A percentile compares a stretch with the other conserved stretches of the same genome.
Conservation (phyloP, 2,113 vertebrate species). For the Melanerpes aurifrons region DNA sequence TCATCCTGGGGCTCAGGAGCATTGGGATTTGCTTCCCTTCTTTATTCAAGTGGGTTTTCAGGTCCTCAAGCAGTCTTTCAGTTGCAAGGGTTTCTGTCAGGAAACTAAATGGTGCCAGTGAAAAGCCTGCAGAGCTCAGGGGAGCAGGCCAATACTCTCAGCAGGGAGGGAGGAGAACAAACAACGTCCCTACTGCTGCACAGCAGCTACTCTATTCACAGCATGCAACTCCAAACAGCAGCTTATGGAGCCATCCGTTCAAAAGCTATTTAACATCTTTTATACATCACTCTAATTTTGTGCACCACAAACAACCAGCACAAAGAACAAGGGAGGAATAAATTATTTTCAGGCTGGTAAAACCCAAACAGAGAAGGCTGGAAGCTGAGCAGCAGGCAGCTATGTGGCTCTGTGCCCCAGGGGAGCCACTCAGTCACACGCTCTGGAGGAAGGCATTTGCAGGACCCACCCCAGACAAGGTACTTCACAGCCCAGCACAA, state of each 20-base stretch:
- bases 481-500: background rate
- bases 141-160: background rate
- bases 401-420: rapidly evolving
- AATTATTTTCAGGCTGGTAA: background rate
- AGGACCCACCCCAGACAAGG: background rate
- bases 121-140: background rate
- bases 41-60: background rate
- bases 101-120: background rate
- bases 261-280: background rate
- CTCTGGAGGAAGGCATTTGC: rapidly evolving
- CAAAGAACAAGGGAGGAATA: background rate
- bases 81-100: background rate
- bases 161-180: background rate
- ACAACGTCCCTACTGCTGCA: rapidly evolving
- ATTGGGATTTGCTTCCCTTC: background rate
- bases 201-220: background rate
- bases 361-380: background rate
- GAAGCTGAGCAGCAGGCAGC: background rate
- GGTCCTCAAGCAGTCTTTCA: background rate
- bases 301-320: background rate
- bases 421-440: background rate
- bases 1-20: background rate
- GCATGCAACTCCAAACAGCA: background rate
- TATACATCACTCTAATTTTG: background rate
- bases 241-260: background rate